Base-by-base conservation (phyloP, 1,140 invertebrate species). In the Leptonema lineaticorne region DNA sequence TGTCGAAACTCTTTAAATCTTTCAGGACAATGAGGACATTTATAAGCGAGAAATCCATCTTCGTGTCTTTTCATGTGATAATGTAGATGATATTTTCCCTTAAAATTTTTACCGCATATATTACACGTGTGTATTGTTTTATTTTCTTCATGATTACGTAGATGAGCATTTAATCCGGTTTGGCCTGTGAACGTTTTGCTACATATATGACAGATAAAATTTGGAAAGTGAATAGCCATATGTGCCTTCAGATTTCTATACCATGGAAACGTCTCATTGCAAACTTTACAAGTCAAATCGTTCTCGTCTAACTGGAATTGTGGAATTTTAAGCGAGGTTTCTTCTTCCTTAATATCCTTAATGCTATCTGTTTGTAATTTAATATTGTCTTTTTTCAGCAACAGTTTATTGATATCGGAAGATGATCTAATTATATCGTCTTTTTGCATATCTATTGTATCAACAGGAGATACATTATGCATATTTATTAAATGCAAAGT, bases 1-100 rank as follows among this genome's bases (percentile, higher is more conserved):
- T 27, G 1, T 16, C n/a, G 9, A 33, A 28, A 59, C 1, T 2
- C 1, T 2, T 16, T 16, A 59, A 59, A 59, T 4, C 56, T 1
- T 59, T 59, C 56, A 1, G 26, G 56, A 59, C 56, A 59, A 26
- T 59, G 56, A n/a, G 46, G 41, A 67, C 20, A 53, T 41, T 24
- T 67, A 30, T 27, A 56, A 24, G 26, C 48, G 33, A 27, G 18
- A n/a, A 6, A 27, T 18, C 16, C 46, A 11, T 46, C 22, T 45
- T 45, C 33, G n/a, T 45, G 28, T 20, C 46, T 30, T 20, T n/a
- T 24, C 18, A 29, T 65, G 16, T 53, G 46, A 20, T 50, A 28
- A 18, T 18, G 28, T 14, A 53, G 9, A 14, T 29, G 26, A 27
- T 18, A n/a, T 29, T n/a, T 18, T 3, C 27, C 18, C 20, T 18